These are phyloP conservation scores for Setophaga coronata DNA, from an alignment of 2,113 vertebrate genomes.

Conservation along the genomic window DNA sequence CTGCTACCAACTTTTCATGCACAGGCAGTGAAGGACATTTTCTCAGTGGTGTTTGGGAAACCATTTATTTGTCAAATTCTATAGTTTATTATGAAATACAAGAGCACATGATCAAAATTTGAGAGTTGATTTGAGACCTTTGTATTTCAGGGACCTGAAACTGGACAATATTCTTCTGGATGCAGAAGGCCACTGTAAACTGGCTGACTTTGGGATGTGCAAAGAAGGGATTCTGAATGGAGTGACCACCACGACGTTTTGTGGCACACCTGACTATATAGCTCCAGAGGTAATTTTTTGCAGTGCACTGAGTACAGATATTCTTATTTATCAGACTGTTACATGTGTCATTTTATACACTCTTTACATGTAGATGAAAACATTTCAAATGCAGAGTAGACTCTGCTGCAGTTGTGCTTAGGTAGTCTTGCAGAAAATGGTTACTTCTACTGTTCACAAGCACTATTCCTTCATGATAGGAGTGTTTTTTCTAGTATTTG, in stretches of 20 bases:
- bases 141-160: conserved; percentile 91
- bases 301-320: neutral
- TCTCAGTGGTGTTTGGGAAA: neutral
- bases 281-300: conserved; percentile 88
- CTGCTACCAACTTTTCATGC: neutral
- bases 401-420: neutral
- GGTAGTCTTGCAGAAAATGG: neutral
- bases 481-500: neutral
- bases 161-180: conserved; percentile 98
- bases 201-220: conserved; percentile 99
- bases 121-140: neutral
- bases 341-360: neutral
- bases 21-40: accelerated
- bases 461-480: neutral
- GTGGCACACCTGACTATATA: conserved; percentile 98
- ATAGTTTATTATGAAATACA: neutral
- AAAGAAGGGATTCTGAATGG: conserved; percentile 97
- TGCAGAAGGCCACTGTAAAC: conserved; percentile 97
- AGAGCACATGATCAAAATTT: neutral
- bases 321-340: neutral
- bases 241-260: conserved; percentile 96
- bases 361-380: neutral
- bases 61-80: neutral
- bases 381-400: neutral
- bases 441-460: neutral